These are phyloP conservation scores for Lutjanus argentimaculatus DNA, from an alignment of 2,797 vertebrate species.

Conservation along the genomic window DNA sequence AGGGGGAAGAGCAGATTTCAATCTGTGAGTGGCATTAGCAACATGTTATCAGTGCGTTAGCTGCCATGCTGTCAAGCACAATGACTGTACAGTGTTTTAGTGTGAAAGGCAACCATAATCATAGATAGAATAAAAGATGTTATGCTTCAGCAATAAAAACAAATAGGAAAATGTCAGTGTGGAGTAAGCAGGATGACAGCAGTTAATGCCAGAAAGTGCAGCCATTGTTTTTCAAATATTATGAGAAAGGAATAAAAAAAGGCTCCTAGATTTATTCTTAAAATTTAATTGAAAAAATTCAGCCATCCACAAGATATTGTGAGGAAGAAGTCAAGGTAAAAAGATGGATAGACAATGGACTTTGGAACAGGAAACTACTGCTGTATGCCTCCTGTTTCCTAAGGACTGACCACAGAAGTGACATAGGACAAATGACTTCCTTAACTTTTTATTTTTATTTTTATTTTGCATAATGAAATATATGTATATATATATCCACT, in stretches of 20 bases:
- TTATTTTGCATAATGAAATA: too few relatives aligned
- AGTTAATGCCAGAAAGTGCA: not conserved
- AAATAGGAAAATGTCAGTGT: not conserved
- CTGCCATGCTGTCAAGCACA: conserved; percentile 22
- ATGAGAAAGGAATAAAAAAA: not conserved
- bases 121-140: not conserved
- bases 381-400: too few relatives aligned
- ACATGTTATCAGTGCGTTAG: conserved; percentile 6
- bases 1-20: not conserved
- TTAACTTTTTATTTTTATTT: too few relatives aligned
- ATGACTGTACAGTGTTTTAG: not conserved
- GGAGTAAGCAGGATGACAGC: not conserved
- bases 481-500: too few relatives aligned
- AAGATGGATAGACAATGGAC: too few relatives aligned
- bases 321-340: too few relatives aligned
- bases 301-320: too few relatives aligned
- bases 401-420: too few relatives aligned
- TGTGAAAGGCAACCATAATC: not conserved
- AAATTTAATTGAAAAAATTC: too few relatives aligned
- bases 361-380: too few relatives aligned
- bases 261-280: too few relatives aligned
- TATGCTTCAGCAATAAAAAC: not conserved
- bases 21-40: conserved; percentile 21
- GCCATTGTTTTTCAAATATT: not conserved
- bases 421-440: too few relatives aligned